Base-by-base conservation (phyloP, 2,797 vertebrate species). In the Helicolenus hilgendorfi region DNA sequence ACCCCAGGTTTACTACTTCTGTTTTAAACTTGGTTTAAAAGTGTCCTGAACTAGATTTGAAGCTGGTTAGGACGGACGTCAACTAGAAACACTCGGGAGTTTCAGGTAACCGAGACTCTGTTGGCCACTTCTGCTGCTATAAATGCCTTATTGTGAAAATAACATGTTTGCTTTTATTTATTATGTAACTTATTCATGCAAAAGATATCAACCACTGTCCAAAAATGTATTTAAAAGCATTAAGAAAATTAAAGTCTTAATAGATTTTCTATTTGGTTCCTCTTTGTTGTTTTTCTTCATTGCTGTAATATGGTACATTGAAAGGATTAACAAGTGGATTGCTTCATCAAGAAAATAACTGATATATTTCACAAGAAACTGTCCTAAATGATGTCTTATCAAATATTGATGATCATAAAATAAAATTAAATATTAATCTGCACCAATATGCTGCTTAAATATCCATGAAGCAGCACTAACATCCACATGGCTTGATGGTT, bases 161-260 rank as follows among this genome's bases (percentile, higher is more conserved):
- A 22, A 79, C 79, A 79, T 88, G 55, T 94, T 92, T 92, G 87
- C 89, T 89, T 95, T 88, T 94, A 96, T 95, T 95, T 96, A 96
- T 96, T 93, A 87, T 94, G 89, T 94, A 95, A 96, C 60, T 94
- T 96, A 96, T 96, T 95, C 20, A 80, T 91, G 89, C 86, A 85
- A 89, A 92, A 87, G 33, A 86, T 76, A 71, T 81, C 49, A 87
- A 79, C 73, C 75, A 87, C 13, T 94, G 87, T 92, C 79, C 68
- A 92, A 94, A 63, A 92, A 84, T 96, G 80, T 92, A 90, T 94
- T 91, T 88, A 85, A 93, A 95, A 94, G 72, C 87, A 87, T 79
- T 84, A 49, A 92, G 78, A 95, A 96, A 97, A 96, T 96, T 94
- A 97, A 97, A 97, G 96, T 97, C 96, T 97, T 97, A 97, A 97